phyloP scores from a whole-genome alignment of 2,888 invertebrate genomes.

The Graphium colonna region DNA sequence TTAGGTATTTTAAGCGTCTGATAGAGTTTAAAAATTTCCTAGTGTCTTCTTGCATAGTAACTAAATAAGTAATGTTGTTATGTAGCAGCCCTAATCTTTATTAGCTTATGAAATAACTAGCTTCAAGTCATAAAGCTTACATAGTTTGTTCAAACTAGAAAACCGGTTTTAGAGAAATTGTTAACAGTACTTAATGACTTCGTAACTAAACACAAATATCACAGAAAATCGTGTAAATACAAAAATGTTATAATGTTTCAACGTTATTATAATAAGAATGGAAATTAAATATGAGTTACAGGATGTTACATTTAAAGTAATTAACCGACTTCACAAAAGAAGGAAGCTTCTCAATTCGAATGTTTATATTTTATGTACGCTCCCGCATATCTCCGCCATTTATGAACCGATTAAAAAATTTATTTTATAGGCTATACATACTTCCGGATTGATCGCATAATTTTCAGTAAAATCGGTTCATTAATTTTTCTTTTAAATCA shows the following conservation, averaged over 20 bases:
- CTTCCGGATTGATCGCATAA: too few species aligned
- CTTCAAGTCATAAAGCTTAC: conserved; percentile 56
- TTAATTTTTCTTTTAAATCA: too few species aligned
- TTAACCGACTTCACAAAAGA: too few species aligned
- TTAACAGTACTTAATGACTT: conserved; percentile 73
- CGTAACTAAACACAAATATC: conserved; percentile 64
- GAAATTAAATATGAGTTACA: background rate
- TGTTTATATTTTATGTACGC: too few species aligned
- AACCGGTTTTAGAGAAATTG: conserved; percentile 73
- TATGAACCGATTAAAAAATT: too few species aligned
- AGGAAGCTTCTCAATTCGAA: too few species aligned
- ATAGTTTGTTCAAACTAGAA: conserved; percentile 61
- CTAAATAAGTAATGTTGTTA: background rate
- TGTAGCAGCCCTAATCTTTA: conserved; percentile 23
- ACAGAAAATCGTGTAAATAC: conserved; percentile 37
- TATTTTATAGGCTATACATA: too few species aligned
- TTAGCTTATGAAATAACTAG: conserved; percentile 37
- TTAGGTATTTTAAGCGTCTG: too few species aligned
- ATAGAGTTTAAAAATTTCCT: too few species aligned
- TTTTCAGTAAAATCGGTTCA: too few species aligned
- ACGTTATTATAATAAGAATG: background rate
- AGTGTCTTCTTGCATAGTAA: background rate
- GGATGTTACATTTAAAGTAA: too few species aligned
- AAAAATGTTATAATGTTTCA: conserved; percentile 9
- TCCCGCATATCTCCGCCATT: too few species aligned